Percentiles rank a stretch among this genome's conserved stretches.
Conservation (phyloP, 2,888 invertebrate genomes). For the Octodonta nipae region DNA sequence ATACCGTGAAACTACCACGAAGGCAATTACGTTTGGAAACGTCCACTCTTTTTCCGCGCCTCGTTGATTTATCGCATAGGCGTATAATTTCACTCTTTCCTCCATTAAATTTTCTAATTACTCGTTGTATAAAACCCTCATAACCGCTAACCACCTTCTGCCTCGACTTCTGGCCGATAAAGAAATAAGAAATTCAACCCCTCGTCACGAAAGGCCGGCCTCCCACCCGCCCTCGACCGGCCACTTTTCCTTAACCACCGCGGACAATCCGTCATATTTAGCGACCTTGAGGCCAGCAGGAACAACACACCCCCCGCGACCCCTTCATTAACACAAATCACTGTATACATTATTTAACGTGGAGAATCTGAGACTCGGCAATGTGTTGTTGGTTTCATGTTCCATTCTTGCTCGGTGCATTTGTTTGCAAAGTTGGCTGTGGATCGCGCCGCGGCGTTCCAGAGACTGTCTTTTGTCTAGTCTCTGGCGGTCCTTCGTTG, state of each 20-base stretch:
- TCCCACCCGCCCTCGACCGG: not conserved
- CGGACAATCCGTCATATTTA: conserved; percentile 4
- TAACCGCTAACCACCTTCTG: not conserved
- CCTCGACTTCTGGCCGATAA: not conserved
- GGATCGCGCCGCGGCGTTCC: too few relatives aligned
- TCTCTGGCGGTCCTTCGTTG: not conserved
- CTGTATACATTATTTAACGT: conserved; percentile 26
- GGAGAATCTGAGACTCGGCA: conserved; percentile 22
- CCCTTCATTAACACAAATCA: conserved; percentile 26
- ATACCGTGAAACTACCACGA: too few relatives aligned
- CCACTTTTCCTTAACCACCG: too few relatives aligned
- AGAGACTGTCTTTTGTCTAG: too few relatives aligned
- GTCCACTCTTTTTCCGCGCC: too few relatives aligned
- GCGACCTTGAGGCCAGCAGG: conserved; percentile 2
- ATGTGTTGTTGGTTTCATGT: conserved; percentile 6
- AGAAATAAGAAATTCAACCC: not conserved
- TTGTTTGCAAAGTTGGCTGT: too few relatives aligned
- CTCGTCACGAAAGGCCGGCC: not conserved
- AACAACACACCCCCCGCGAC: conserved; percentile 10
- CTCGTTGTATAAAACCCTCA: too few relatives aligned
- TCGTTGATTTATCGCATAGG: too few relatives aligned
- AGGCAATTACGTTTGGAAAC: too few relatives aligned
- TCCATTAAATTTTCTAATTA: too few relatives aligned
- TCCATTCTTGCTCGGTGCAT: conserved; percentile 9
- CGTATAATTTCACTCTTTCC: too few relatives aligned